Percentiles rank a stretch among this genome's conserved stretches.
These are phyloP conservation scores for Dolichopus griseipennis DNA, from an alignment of 2,888 invertebrate species.

Conservation along the genomic window DNA sequence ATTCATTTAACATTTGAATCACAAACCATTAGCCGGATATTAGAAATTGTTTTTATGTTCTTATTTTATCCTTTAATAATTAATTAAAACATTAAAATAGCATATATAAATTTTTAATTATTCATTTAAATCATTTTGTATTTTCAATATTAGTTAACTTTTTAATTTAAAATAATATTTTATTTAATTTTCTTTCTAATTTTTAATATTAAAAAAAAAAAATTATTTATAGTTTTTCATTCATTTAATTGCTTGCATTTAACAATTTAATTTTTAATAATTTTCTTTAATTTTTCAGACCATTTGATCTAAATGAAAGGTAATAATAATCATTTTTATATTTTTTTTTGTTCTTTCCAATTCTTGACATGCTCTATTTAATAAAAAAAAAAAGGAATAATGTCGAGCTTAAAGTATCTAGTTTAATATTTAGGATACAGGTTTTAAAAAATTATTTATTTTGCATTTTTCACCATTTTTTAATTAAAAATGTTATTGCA, in stretches of 20 bases:
- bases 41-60: too few relatives aligned
- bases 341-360: too few relatives aligned
- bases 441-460: too few relatives aligned
- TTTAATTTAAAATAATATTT: background rate
- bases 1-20: too few relatives aligned
- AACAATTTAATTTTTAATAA: conserved; percentile 4
- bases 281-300: conserved; percentile 1
- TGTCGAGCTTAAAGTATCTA: too few relatives aligned
- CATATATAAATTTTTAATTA: background rate
- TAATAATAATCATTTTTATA: background rate
- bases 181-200: background rate
- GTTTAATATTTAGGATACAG: too few relatives aligned
- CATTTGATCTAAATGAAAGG: conserved; percentile 9
- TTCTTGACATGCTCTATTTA: too few relatives aligned
- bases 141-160: background rate
- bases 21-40: too few relatives aligned
- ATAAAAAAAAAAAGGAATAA: too few relatives aligned
- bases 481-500: too few relatives aligned
- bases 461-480: too few relatives aligned
- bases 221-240: background rate
- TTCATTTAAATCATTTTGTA: background rate
- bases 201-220: background rate
- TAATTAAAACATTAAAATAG: background rate
- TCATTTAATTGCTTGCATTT: background rate
- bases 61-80: too few relatives aligned